Percentiles rank a stretch among this genome's conserved stretches.
These are phyloP conservation scores for Zaprionus gabonicus DNA, from an alignment of 1,140 invertebrate genomes.

Conservation along the genomic window DNA sequence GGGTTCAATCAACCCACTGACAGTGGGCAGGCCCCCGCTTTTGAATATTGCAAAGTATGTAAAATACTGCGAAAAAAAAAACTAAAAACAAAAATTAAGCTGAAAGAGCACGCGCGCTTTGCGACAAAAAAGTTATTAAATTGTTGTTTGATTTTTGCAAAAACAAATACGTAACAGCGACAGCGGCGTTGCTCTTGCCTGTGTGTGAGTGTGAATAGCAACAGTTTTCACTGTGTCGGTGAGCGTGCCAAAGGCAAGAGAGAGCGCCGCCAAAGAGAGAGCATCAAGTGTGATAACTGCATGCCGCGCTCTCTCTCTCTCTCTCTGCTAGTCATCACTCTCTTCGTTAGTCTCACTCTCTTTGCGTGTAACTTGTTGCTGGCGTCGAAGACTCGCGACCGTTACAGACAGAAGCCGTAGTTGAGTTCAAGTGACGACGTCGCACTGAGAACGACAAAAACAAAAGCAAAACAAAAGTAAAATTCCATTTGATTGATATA, in stretches of 20 bases:
- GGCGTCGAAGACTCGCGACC: slow-evolving; percentile 28
- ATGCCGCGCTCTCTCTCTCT: slow-evolving; percentile 27
- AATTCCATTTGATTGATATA: slow-evolving; percentile 66
- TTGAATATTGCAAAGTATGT: slow-evolving; percentile 38
- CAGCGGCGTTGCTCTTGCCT: slow-evolving; percentile 34
- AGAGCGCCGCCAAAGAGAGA: slow-evolving; percentile 31
- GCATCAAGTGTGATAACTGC: slow-evolving; percentile 63
- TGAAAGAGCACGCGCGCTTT: slow-evolving; percentile 36
- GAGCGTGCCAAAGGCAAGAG: slow-evolving; percentile 40
- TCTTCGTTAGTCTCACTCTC: slow-evolving; percentile 10
- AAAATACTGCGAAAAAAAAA: slow-evolving; percentile 31
- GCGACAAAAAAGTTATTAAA: slow-evolving; percentile 38
- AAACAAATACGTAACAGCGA: slow-evolving; percentile 78
- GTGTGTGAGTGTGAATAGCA: slow-evolving; percentile 35
- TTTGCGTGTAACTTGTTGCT: slow-evolving; percentile 38
- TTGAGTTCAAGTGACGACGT: slow-evolving; percentile 75
- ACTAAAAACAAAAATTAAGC: slow-evolving; percentile 1
- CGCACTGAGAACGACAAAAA: slow-evolving; percentile 53
- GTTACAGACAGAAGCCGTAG: slow-evolving; percentile 71
- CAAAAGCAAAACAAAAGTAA: slow-evolving; percentile 52
- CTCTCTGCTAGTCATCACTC: slow-evolving; percentile 8
- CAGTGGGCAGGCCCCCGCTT: slow-evolving; percentile 27
- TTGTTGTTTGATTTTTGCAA: slow-evolving; percentile 67
- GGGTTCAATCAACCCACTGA: slow-evolving; percentile 71
- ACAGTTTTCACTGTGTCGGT: slow-evolving; percentile 27